Percentiles rank a stretch among this genome's conserved stretches.
Evolutionary conservation across 2,888 invertebrate genomes (phyloP).

Genomic region (Drosophila pullipes): DNA sequence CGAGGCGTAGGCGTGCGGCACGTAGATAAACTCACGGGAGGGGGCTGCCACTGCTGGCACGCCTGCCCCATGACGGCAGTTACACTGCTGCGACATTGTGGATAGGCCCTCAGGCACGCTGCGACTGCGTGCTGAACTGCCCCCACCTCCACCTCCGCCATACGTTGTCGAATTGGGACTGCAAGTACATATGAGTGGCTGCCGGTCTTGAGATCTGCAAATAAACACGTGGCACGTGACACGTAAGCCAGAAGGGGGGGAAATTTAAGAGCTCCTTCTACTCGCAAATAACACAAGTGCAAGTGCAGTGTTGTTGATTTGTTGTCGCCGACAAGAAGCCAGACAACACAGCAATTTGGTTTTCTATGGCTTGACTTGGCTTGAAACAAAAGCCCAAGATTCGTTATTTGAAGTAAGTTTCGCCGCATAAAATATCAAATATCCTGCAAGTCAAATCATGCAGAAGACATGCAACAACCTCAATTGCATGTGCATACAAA

Average conservation of each 20-base stretch:
- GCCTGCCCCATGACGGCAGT: slow-evolving; percentile 76
- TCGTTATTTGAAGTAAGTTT: slow-evolving; percentile 33
- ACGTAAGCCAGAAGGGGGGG: neutral
- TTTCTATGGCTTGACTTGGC: slow-evolving; percentile 43
- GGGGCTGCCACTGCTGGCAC: slow-evolving; percentile 45
- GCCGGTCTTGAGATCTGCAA: slow-evolving; percentile 65
- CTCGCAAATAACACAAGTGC: slow-evolving; percentile 38
- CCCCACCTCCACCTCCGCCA: slow-evolving; percentile 42
- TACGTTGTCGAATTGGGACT: slow-evolving; percentile 63
- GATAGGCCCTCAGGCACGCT: slow-evolving; percentile 85
- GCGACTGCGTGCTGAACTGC: slow-evolving; percentile 82
- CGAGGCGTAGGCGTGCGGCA: slow-evolving; percentile 86
- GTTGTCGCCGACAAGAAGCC: slow-evolving; percentile 38
- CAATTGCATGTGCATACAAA: slow-evolving; percentile 13
- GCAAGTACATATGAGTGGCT: slow-evolving; percentile 62
- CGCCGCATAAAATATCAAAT: slow-evolving; percentile 5
- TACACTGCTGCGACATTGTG: slow-evolving; percentile 83
- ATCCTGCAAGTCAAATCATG: slow-evolving; percentile 22
- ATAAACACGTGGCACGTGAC: slow-evolving; percentile 25
- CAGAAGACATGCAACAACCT: slow-evolving; percentile 11
- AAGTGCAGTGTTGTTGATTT: slow-evolving; percentile 41
- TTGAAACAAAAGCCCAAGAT: slow-evolving; percentile 9
- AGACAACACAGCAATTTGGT: slow-evolving; percentile 39
- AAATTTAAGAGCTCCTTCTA: slow-evolving; percentile 11
- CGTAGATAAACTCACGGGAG: slow-evolving; percentile 85